phyloP scores from a whole-genome alignment of 2,113 vertebrate genomes.

The Lates calcarifer region DNA sequence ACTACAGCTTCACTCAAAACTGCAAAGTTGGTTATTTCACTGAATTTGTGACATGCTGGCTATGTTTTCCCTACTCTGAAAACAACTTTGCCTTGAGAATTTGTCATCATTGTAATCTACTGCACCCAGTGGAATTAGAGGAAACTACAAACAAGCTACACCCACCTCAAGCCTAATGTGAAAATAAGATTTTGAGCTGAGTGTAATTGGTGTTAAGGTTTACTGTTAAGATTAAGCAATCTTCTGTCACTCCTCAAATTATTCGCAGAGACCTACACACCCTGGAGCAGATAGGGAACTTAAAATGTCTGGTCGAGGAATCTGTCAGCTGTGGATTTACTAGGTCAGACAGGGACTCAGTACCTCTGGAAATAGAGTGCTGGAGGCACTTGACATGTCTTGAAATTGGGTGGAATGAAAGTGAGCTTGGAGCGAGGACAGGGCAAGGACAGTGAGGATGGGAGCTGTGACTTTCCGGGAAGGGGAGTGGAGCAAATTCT shows the following conservation, averaged over 20 bases:
- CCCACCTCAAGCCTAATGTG: background rate
- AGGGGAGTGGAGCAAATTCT: slow-evolving; percentile 37
- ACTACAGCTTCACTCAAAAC: background rate
- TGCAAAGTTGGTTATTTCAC: background rate
- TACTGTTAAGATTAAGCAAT: background rate
- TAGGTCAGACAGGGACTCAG: slow-evolving; percentile 35
- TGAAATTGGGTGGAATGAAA: slow-evolving; percentile 64
- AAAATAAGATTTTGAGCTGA: background rate
- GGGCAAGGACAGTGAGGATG: slow-evolving; percentile 55
- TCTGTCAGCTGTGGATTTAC: slow-evolving; percentile 45
- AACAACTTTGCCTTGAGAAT: background rate
- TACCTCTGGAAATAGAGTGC: slow-evolving; percentile 32
- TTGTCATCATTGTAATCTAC: slow-evolving; percentile 21
- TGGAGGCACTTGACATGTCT: slow-evolving; percentile 48
- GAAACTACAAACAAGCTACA: slow-evolving; percentile 9
- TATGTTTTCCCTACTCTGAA: slow-evolving; percentile 15
- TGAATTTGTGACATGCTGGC: background rate
- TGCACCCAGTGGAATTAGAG: slow-evolving; percentile 10
- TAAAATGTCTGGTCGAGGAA: slow-evolving; percentile 8
- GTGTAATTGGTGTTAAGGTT: background rate
- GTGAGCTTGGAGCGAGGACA: slow-evolving; percentile 46
- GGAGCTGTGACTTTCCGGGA: slow-evolving; percentile 42
- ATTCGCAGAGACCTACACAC: background rate
- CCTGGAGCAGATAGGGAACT: background rate
- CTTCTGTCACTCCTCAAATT: background rate